phyloP scores from a whole-genome alignment of 2,797 vertebrate species.

The Tarsius wallacei region DNA sequence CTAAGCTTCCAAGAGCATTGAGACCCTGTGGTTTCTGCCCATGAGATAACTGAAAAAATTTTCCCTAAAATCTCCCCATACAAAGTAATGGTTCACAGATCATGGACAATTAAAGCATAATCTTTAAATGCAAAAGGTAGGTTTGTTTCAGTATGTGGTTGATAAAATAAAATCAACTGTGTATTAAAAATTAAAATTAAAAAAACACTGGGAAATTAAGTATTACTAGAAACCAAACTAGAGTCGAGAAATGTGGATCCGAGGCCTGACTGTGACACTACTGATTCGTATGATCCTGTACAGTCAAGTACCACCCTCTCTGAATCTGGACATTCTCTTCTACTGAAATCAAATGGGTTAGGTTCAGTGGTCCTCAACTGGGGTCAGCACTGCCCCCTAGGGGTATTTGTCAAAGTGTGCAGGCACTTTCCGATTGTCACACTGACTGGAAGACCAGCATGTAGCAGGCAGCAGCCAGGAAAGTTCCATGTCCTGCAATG shows the following conservation, averaged over 20 bases:
- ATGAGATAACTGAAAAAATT: neutral
- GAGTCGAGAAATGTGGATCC: neutral
- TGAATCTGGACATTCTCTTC: neutral
- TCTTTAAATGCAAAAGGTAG: constrained; percentile 39
- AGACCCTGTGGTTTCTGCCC: constrained; percentile 42
- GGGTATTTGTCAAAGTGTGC: neutral
- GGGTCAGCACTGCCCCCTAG: neutral
- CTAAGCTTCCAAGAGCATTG: neutral
- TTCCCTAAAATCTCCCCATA: neutral
- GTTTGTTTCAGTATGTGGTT: neutral
- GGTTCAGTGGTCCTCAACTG: neutral
- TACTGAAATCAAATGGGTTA: neutral
- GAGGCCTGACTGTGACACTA: neutral
- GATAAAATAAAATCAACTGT: constrained; percentile 48
- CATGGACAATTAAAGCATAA: constrained; percentile 30
- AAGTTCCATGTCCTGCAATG: neutral
- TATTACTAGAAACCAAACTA: constrained; percentile 42
- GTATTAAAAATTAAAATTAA: neutral
- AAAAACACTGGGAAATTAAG: neutral
- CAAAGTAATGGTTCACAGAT: constrained; percentile 49
- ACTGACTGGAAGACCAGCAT: neutral
- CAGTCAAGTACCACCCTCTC: neutral
- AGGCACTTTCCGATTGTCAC: neutral
- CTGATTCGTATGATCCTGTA: neutral
- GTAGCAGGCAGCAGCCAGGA: neutral